Percentiles rank a stretch among this genome's conserved stretches.
phyloP scores from a whole-genome alignment of 2,888 invertebrate species.

The Coenonympha arcania region DNA sequence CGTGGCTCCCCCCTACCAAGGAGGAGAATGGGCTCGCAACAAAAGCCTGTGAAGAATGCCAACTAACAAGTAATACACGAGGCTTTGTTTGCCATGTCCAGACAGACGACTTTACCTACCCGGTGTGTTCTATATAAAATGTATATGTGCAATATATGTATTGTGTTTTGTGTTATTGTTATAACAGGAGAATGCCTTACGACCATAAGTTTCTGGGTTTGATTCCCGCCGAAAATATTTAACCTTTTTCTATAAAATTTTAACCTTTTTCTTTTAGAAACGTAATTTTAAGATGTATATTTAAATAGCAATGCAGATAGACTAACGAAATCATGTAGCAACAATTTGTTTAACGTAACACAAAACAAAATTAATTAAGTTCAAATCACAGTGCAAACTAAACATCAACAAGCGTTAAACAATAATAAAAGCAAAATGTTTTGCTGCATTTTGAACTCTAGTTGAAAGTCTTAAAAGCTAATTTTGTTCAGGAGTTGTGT shows the following conservation, averaged over 20 bases:
- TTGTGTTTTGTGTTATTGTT: neutral
- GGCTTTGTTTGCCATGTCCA: slow-evolving; percentile 27
- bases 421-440: neutral
- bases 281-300: neutral
- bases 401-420: neutral
- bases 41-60: slow-evolving; percentile 26
- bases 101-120: slow-evolving; percentile 9
- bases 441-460: neutral
- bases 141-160: neutral
- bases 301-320: neutral
- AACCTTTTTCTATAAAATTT: too few species aligned
- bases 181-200: neutral
- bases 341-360: neutral
- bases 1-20: slow-evolving; percentile 16
- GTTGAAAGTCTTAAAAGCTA: neutral
- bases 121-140: neutral
- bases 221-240: too few species aligned
- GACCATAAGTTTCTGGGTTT: too few species aligned
- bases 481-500: neutral
- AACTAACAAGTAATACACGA: slow-evolving; percentile 23
- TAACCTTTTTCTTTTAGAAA: too few species aligned
- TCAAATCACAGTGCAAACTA: neutral
- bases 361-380: neutral
- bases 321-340: neutral
- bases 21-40: slow-evolving; percentile 12